These are phyloP conservation scores for Diacarnus erythraeanus DNA, from an alignment of 37 sponge, comb jelly and placozoan genomes.

Conservation along the genomic window DNA sequence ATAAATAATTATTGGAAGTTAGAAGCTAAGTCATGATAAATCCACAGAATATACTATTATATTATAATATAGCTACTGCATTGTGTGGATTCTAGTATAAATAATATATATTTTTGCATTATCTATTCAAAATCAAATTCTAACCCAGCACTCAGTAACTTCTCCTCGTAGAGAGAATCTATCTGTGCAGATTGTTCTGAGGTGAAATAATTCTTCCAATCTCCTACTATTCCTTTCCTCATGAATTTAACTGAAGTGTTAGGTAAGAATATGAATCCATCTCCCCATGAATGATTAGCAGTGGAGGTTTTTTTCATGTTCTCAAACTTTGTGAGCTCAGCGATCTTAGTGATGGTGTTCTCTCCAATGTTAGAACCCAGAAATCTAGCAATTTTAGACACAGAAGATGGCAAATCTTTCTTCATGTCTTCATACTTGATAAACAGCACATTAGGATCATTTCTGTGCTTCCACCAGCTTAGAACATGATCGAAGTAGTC, in stretches of 20 bases:
- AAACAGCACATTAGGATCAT: slow-evolving; percentile 44
- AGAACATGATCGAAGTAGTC: slow-evolving; percentile 61
- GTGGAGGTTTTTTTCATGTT: slow-evolving; percentile 36
- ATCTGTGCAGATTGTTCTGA: slow-evolving; percentile 29
- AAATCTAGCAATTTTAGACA: slow-evolving; percentile 24
- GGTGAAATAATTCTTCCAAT: slow-evolving; percentile 58
- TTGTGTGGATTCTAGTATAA: too few relatives aligned
- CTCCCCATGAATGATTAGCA: slow-evolving; percentile 28
- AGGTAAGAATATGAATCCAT: background rate
- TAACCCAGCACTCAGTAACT: slow-evolving; percentile 23
- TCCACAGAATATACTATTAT: too few relatives aligned
- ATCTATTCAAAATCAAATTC: background rate
- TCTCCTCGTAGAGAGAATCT: slow-evolving; percentile 35
- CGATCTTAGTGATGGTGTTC: slow-evolving; percentile 19
- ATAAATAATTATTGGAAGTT: too few relatives aligned
- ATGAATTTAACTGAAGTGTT: slow-evolving; percentile 12
- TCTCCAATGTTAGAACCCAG: slow-evolving; percentile 20
- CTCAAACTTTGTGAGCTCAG: slow-evolving; percentile 27
- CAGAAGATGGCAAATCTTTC: slow-evolving; percentile 23
- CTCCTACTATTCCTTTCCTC: slow-evolving; percentile 59
- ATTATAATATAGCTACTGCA: too few relatives aligned
- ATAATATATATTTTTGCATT: background rate
- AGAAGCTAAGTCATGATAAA: too few relatives aligned
- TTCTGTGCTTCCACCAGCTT: slow-evolving; percentile 53
- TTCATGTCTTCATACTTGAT: slow-evolving; percentile 70